These are phyloP conservation scores for Cyanoliseus patagonus DNA, from an alignment of 2,113 vertebrate species.

Conservation along the genomic window DNA sequence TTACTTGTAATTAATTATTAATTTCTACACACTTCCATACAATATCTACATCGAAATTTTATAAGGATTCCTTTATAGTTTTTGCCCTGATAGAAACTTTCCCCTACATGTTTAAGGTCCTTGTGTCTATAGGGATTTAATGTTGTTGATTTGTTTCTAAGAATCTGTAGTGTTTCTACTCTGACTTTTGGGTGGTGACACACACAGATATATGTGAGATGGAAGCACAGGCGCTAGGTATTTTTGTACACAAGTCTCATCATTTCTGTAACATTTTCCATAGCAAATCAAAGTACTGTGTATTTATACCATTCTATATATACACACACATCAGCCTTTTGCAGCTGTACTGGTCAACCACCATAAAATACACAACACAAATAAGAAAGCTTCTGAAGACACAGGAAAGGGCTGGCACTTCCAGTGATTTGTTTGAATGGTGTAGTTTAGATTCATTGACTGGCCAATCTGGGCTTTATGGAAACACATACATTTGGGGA, in stretches of 20 bases:
- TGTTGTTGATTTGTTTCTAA: neutral
- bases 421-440: slow-evolving; percentile 34
- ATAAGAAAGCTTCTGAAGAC: slow-evolving; percentile 37
- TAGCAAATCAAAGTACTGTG: slow-evolving; percentile 9
- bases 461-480: neutral
- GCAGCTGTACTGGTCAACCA: neutral
- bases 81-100: neutral
- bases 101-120: neutral
- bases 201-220: neutral
- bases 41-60: neutral
- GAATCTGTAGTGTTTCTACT: neutral
- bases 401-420: slow-evolving; percentile 12
- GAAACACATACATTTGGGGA: neutral
- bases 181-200: neutral
- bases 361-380: slow-evolving; percentile 17
- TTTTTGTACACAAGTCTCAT: slow-evolving; percentile 3
- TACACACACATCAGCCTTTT: neutral
- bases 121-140: neutral
- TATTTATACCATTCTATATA: slow-evolving; percentile 33
- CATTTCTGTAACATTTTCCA: slow-evolving; percentile 22
- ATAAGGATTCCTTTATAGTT: neutral
- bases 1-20: slow-evolving; percentile 14
- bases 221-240: neutral
- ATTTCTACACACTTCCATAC: neutral
- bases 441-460: slow-evolving; percentile 14